phyloP scores from a whole-genome alignment of 2,113 vertebrate genomes.

The Burhinus bistriatus region DNA sequence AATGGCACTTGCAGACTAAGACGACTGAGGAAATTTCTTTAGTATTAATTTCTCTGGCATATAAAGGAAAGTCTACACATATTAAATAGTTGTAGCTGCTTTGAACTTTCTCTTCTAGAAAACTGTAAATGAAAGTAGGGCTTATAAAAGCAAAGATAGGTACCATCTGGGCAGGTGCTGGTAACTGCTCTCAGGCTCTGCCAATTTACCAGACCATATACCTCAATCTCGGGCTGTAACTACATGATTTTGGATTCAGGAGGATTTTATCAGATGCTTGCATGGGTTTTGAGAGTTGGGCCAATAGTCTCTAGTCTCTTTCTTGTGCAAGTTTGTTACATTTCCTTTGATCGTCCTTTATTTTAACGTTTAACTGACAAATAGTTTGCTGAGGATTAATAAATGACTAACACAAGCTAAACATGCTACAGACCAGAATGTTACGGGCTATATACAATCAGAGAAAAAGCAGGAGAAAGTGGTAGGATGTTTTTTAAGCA shows the following conservation, averaged over 20 bases:
- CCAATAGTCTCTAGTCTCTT: not conserved
- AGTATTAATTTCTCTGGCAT: slow-evolving; percentile 52
- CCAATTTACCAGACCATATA: slow-evolving; percentile 42
- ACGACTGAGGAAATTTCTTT: slow-evolving; percentile 23
- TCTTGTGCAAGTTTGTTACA: not conserved
- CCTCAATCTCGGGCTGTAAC: not conserved
- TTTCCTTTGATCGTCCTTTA: not conserved
- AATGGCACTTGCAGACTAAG: not conserved
- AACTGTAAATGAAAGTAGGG: slow-evolving; percentile 55
- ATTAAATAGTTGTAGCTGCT: slow-evolving; percentile 54
- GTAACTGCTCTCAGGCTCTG: slow-evolving; percentile 55
- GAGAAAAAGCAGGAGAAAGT: not conserved
- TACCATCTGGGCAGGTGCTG: slow-evolving; percentile 63
- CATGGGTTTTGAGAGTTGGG: not conserved
- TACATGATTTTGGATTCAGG: not conserved
- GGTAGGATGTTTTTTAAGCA: not conserved
- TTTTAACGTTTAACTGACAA: slow-evolving; percentile 28
- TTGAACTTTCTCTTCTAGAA: slow-evolving; percentile 60
- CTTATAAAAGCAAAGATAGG: slow-evolving; percentile 58
- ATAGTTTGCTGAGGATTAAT: slow-evolving; percentile 17
- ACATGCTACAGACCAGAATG: not conserved
- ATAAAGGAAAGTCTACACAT: slow-evolving; percentile 34
- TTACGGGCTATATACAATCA: not conserved
- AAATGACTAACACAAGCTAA: not conserved
- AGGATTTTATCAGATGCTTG: slow-evolving; percentile 22